Conservation (phyloP, 2,113 vertebrate species). For the Lepus timidus region DNA sequence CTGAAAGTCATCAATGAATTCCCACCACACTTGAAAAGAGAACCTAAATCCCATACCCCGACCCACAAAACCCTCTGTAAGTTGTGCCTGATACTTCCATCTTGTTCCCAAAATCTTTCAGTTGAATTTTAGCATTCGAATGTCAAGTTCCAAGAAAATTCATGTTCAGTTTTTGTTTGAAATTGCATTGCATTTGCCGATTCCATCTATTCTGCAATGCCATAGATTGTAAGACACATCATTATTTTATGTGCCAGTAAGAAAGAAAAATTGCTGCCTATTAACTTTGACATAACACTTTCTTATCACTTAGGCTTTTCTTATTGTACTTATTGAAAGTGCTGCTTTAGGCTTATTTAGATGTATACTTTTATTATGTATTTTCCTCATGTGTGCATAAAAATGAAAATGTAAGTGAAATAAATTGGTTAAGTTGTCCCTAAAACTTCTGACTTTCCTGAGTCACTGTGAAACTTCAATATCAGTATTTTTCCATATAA, state of each 20-base stretch:
- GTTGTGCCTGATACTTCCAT: neutral
- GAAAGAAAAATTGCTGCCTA: slow-evolving; percentile 40
- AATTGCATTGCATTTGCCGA: neutral
- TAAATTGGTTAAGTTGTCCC: slow-evolving; percentile 33
- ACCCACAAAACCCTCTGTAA: neutral
- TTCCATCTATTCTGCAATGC: slow-evolving; percentile 29
- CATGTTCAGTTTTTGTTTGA: neutral
- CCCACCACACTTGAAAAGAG: neutral
- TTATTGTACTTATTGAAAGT: slow-evolving; percentile 51
- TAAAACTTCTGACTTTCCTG: slow-evolving; percentile 33
- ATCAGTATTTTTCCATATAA: neutral
- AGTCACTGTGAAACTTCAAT: slow-evolving; percentile 32
- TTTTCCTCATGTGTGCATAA: neutral
- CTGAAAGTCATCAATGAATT: neutral
- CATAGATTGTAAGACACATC: slow-evolving; percentile 13
- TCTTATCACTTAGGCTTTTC: slow-evolving; percentile 49
- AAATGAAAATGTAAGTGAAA: slow-evolving; percentile 59
- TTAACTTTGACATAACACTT: slow-evolving; percentile 39
- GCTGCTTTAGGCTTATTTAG: slow-evolving; percentile 41
- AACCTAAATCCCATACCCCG: neutral
- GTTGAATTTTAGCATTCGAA: slow-evolving; percentile 33
- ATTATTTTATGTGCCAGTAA: slow-evolving; percentile 56
- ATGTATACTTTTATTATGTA: neutral
- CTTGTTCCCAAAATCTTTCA: neutral
- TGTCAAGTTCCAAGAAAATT: slow-evolving; percentile 53